Conservation (phyloP, 2,113 vertebrate species). For the Peromyscus californicus region DNA sequence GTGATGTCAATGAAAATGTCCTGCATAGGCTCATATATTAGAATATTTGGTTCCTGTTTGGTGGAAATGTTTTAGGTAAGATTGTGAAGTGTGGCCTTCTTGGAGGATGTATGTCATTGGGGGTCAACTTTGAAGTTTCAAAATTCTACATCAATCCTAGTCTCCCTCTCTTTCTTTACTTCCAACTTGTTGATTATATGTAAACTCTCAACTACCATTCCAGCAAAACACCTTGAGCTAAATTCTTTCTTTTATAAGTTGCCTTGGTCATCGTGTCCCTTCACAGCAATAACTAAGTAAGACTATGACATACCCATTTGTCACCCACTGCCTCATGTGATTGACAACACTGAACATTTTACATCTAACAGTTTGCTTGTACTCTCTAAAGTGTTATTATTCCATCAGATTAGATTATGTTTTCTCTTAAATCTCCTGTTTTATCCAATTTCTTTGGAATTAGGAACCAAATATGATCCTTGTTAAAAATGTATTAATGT, state of each 20-base stretch:
- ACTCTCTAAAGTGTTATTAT: neutral
- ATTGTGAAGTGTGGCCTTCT: neutral
- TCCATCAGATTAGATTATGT: neutral
- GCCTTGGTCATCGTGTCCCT: neutral
- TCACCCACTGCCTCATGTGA: neutral
- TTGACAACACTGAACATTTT: neutral
- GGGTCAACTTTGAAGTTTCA: neutral
- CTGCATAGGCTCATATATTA: neutral
- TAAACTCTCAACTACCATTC: neutral
- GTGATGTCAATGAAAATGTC: neutral
- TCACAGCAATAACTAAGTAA: neutral
- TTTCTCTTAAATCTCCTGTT: slow-evolving; percentile 11
- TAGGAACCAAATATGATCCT: neutral
- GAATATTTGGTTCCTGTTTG: neutral
- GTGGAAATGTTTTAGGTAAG: neutral
- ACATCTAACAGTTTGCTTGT: neutral
- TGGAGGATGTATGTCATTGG: neutral
- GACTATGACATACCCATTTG: neutral
- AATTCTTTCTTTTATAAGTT: neutral
- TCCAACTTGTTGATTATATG: neutral
- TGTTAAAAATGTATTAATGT: neutral
- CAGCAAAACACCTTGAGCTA: neutral
- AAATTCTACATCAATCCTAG: no score
- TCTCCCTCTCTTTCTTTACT: neutral
- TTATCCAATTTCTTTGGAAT: neutral